Base-by-base conservation (phyloP, 2,888 invertebrate genomes). In the Saturnia japonica region DNA sequence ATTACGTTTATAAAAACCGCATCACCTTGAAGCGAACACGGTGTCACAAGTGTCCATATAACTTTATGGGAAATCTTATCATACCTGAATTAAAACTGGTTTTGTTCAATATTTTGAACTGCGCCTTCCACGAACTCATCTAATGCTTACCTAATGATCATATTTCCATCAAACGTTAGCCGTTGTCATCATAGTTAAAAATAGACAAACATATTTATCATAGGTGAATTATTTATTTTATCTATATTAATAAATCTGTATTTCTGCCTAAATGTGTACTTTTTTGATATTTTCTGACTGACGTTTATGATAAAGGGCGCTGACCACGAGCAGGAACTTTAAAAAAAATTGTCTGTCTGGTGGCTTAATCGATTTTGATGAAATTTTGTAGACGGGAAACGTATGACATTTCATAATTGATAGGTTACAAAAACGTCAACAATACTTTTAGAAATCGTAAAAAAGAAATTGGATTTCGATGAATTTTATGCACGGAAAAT, bases 121-220 rank as follows among this genome's bases (percentile, higher is more conserved):
- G 40, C n/a, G 12, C 64, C 64, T 64, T 64, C 64, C 40, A 40
- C 34, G 64, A 64, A 64, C 64, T 64, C 64, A 64, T 19, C 12
- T 19, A 40, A n/a, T n/a, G 64, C 64, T 64, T 64, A 64, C 64
- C n/a, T 64, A 64, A 64, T 64, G 40, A 64, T 64, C 64, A 64
- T 40, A 64, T 64, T 64, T 64, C 64, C 64, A 64, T 40, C 64
- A 64, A n/a, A 64, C 40, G 64, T 64, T 64, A n/a, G 40, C 40
- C 11, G 64, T 9, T 64, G 40, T 40, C 64, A 64, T 64, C 34
- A 64, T 64, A 40, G 64, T 64, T 64, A 64, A 40, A 64, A 64
- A 64, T 64, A 64, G 40, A 40, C 64, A 40, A 40, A 64, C 19
- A 64, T 40, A 40, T 64, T 40, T 40, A 64, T 16, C 64, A 40